Conservation (phyloP, 2,113 vertebrate genomes). For the Psittacus erithacus region DNA sequence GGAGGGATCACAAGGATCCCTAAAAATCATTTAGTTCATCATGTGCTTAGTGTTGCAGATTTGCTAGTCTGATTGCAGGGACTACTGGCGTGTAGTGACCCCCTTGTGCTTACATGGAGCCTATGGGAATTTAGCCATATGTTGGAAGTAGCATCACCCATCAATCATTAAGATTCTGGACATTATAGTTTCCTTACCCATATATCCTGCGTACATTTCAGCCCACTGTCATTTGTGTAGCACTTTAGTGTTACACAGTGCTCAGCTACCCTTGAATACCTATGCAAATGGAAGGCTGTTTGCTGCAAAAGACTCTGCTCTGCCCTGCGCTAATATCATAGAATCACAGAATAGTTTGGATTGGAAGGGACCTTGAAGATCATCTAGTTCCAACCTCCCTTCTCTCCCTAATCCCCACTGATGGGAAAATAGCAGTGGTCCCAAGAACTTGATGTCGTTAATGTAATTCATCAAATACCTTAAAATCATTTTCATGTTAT, state of each 20-base stretch:
- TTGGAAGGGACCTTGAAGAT: not conserved
- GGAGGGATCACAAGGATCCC: not conserved
- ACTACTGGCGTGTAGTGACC: not conserved
- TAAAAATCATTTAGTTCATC: rapidly evolving
- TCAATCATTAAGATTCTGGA: not conserved
- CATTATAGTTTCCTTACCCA: not conserved
- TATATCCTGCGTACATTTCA: not conserved
- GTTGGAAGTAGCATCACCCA: not conserved
- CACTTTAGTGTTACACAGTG: not conserved
- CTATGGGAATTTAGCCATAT: not conserved
- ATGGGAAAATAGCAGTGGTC: not conserved
- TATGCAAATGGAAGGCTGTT: not conserved
- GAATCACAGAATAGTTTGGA: not conserved
- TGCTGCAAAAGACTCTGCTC: not conserved
- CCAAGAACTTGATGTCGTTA: not conserved
- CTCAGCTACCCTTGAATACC: not conserved
- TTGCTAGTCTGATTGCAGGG: not conserved
- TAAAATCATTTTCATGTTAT: not conserved
- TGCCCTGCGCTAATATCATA: not conserved
- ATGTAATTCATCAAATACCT: not conserved
- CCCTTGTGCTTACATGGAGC: rapidly evolving
- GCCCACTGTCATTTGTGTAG: not conserved
- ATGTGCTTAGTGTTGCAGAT: not conserved
- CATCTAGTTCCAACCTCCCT: not conserved
- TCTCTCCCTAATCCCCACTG: not conserved